phyloP scores from a whole-genome alignment of 2,113 vertebrate genomes.

The Gopherus evgoodei region DNA sequence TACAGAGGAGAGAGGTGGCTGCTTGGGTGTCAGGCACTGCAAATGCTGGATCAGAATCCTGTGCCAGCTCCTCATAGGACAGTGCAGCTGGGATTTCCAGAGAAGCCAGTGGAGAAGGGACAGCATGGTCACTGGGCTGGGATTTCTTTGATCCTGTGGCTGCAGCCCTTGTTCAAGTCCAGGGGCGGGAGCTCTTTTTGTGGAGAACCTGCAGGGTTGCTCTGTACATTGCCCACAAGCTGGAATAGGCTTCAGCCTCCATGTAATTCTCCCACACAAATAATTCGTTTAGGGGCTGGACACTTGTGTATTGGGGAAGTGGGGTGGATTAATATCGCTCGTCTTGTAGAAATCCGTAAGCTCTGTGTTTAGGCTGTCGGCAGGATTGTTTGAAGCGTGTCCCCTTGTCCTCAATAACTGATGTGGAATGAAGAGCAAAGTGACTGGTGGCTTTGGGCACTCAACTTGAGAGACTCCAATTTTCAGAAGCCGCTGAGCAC shows the following conservation, averaged over 20 bases:
- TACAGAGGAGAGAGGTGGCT: not conserved
- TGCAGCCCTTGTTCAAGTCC: not conserved
- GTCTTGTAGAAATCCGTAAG: not conserved
- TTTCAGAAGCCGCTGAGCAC: not conserved
- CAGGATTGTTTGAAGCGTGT: not conserved
- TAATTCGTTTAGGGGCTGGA: not conserved
- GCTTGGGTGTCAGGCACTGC: not conserved
- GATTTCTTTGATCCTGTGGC: not conserved
- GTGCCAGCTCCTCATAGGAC: not conserved
- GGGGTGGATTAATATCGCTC: not conserved
- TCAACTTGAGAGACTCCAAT: not conserved
- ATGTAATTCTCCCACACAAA: not conserved
- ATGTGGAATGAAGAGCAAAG: not conserved
- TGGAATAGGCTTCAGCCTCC: not conserved
- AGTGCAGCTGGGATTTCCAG: no score
- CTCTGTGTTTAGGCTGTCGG: not conserved
- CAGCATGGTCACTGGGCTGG: no score
- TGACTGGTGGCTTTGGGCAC: not conserved
- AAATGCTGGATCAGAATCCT: not conserved
- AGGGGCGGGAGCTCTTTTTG: not conserved
- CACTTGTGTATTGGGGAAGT: not conserved
- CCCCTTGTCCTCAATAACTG: not conserved
- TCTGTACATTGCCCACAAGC: not conserved
- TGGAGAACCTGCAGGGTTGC: not conserved
- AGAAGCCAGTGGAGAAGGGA: no score